A percentile compares a stretch with the other conserved stretches of the same genome.
These are phyloP conservation scores for Lethenteron camtschaticum DNA, from an alignment of 2,113 vertebrate genomes.

Conservation along the genomic window DNA sequence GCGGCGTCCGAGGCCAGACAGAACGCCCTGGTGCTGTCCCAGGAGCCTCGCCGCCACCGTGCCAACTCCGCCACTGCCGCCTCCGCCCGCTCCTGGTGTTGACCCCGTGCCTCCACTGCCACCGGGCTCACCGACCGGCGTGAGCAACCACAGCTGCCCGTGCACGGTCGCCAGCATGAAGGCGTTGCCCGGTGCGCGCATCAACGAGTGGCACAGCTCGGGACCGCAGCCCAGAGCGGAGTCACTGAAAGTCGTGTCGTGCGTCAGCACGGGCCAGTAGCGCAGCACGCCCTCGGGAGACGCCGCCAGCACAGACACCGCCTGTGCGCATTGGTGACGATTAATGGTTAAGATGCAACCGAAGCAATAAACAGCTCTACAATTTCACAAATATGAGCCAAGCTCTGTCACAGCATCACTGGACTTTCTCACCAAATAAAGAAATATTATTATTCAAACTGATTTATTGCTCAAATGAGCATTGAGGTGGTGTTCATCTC, in stretches of 20 bases:
- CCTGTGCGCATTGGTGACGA: conserved; percentile 14
- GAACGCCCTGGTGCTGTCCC: conserved; percentile 60
- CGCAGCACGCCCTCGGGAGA: conserved; percentile 44
- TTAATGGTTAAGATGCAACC: conserved; percentile 8
- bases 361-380: not conserved
- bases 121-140: too few relatives aligned
- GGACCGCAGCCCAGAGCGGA: conserved; percentile 36
- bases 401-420: not conserved
- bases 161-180: too few relatives aligned
- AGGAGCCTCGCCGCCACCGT: conserved; percentile 41
- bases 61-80: conserved; percentile 24
- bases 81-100: too few relatives aligned
- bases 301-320: conserved; percentile 45
- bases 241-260: conserved; percentile 49
- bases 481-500: not conserved
- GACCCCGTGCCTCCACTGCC: too few relatives aligned
- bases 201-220: conserved; percentile 40
- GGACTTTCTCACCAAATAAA: not conserved
- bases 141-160: too few relatives aligned
- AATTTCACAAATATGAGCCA: not conserved
- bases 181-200: too few relatives aligned
- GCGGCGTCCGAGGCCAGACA: conserved; percentile 67
- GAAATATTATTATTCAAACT: not conserved
- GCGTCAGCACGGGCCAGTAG: conserved; percentile 54
- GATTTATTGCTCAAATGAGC: not conserved